A percentile compares a stretch with the other conserved stretches of the same genome.
These are phyloP conservation scores for Bursaphelenchus okinawaensis DNA, from an alignment of 2,888 invertebrate species.

Conservation along the genomic window DNA sequence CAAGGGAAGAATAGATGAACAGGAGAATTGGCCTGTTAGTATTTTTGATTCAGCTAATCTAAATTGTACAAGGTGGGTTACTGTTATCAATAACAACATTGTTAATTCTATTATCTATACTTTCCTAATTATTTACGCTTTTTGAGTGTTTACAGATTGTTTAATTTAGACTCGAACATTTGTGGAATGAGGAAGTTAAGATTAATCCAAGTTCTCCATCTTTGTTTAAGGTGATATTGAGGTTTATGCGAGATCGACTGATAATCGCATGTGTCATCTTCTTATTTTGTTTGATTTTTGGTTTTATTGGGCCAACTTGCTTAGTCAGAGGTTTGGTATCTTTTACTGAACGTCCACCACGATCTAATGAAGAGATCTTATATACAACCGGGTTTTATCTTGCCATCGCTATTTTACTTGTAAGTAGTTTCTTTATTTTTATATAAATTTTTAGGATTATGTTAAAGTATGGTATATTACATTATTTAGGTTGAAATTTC, in stretches of 20 bases:
- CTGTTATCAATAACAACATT: neutral
- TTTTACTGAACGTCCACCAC: conserved; percentile 46
- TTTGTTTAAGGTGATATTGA: conserved; percentile 43
- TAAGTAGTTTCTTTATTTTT: conserved; percentile 17
- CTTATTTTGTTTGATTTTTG: conserved; percentile 38
- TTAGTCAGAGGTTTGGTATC: conserved; percentile 50
- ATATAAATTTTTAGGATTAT: neutral
- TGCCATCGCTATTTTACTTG: conserved; percentile 49
- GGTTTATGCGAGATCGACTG: conserved; percentile 56
- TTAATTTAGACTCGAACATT: conserved; percentile 25
- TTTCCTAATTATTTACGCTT: neutral
- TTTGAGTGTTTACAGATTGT: too few species aligned
- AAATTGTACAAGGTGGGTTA: conserved; percentile 58
- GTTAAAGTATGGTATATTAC: too few species aligned
- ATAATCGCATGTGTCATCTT: conserved; percentile 49
- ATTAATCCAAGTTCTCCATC: conserved; percentile 34
- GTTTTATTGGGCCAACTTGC: conserved; percentile 57
- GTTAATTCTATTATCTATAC: neutral
- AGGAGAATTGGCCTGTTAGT: conserved; percentile 54
- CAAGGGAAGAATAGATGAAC: conserved; percentile 36
- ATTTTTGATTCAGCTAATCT: conserved; percentile 58
- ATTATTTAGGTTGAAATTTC: conserved; percentile 56
- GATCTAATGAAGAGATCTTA: conserved; percentile 24
- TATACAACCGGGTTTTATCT: conserved; percentile 54
- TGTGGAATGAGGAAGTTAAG: conserved; percentile 59